Conservation (phyloP, 2,888 invertebrate genomes). For the Stomorhina lunata region DNA sequence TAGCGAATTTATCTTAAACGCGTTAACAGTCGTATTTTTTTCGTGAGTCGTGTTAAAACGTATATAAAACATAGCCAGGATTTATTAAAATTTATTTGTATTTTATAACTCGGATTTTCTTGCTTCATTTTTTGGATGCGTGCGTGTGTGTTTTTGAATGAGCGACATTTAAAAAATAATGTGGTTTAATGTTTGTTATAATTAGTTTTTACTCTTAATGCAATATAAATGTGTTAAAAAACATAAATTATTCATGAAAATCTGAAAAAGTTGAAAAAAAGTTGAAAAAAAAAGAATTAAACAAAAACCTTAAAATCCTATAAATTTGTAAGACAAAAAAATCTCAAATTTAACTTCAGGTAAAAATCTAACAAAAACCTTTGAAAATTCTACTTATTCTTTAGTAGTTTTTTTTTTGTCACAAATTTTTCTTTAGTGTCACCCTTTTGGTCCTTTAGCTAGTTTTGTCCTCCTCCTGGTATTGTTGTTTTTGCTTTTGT, state of each 20-base stretch:
- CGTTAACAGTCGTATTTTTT: constrained; percentile 3
- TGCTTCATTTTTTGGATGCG: not conserved
- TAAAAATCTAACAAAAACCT: not conserved
- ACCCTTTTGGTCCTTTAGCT: not conserved
- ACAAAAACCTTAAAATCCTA: too few relatives aligned
- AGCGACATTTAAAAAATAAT: too few relatives aligned
- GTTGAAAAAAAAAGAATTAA: too few relatives aligned
- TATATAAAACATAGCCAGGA: constrained; percentile 9
- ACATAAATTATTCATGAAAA: too few relatives aligned
- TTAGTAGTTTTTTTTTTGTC: not conserved
- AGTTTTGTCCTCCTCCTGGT: too few relatives aligned
- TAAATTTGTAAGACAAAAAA: too few relatives aligned
- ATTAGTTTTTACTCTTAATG: not conserved
- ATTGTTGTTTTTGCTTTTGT: not conserved
- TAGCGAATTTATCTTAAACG: not conserved
- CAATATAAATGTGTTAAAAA: too few relatives aligned
- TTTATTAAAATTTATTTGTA: not conserved
- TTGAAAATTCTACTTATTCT: not conserved
- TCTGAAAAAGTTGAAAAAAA: too few relatives aligned
- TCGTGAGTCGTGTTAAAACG: constrained; percentile 14
- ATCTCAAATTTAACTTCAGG: too few relatives aligned
- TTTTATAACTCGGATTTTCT: not conserved
- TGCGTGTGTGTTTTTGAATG: not conserved
- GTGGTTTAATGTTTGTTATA: not conserved
- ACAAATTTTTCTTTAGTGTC: not conserved